Conservation (phyloP, 2,888 invertebrate genomes). For the Macrophya annulata region DNA sequence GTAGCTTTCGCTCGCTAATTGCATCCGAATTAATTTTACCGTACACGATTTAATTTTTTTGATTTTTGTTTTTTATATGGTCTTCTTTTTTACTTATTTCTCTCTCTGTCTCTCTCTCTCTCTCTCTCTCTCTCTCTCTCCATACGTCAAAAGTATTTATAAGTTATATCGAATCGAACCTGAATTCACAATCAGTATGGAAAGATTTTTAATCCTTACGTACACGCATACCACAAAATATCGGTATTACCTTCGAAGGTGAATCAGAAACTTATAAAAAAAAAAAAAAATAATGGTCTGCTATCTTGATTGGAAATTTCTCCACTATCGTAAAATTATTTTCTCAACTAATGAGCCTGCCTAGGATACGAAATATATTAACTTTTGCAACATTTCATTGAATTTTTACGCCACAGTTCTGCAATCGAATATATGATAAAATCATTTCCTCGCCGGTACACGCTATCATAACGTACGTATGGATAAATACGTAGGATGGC, state of each 20-base stretch:
- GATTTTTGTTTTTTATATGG: not conserved
- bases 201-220: not conserved
- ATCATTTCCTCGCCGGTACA: not conserved
- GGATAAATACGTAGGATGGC: too few relatives aligned
- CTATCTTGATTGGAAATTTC: not conserved
- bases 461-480: not conserved
- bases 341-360: not conserved
- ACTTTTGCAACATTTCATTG: not conserved
- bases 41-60: not conserved
- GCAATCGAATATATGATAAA: conserved; percentile 9
- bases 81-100: too few relatives aligned
- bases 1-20: conserved; percentile 38
- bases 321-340: not conserved
- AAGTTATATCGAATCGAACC: not conserved
- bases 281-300: not conserved
- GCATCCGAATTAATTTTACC: conserved; percentile 28
- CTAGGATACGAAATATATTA: not conserved
- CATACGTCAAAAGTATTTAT: not conserved
- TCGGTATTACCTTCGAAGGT: not conserved
- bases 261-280: conserved; percentile 2
- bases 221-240: not conserved
- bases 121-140: not conserved
- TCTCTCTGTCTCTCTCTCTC: too few relatives aligned
- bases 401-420: not conserved
- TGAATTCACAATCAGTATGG: not conserved